Base-by-base conservation (phyloP, 2,113 vertebrate species). In the Corythornis madagascariensis region DNA sequence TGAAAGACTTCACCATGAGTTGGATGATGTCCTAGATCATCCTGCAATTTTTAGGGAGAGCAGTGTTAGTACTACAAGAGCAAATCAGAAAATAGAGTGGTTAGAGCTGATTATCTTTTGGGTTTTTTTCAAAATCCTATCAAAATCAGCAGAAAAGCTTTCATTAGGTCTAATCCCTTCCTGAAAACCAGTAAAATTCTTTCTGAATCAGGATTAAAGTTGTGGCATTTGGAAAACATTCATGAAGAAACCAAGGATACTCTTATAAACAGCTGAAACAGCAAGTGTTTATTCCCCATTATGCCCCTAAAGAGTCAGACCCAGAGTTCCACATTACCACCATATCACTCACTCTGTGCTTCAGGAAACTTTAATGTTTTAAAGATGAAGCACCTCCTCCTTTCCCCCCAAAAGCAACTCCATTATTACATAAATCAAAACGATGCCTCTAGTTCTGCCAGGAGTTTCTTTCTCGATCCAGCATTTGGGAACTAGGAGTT, bases 1-100 rank as follows among this genome's bases (percentile, higher is more conserved):
- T 48, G 94, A 93, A 92, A 69, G 84, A 77, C 20, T 91, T 96
- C 75, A 91, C 59, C 25, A 70, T 10, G 69, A 88, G n/a, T 48
- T 89, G 82, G 72, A 91, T 71, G 75, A 91, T 31, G 48, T 66
- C 67, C 64, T 87, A 90, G 52, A 89, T 78, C 73, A 91, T 64
- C 15, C 28, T 74, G 72, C 56, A 89, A 2, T 56, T 87, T 83
- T 86, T 57, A 77, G 19, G 31, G 69, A 77, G 9, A 89, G 29
- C 18, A 79, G 33, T 16, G 13, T 50, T 74, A 55, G 56, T 73
- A 33, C 40, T 83, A 16, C 6, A 80, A 45, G 52, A 83, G 16
- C 0, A 0, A 91, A 93, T 2, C 17, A 66, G 81, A 79, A 91
- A 89, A 96, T 43, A 61, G 1, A 76, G 19, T 38, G 25, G 59